Evolutionary conservation across 1,140 invertebrate species (phyloP).

Genomic region (Heliconius melpomene): DNA sequence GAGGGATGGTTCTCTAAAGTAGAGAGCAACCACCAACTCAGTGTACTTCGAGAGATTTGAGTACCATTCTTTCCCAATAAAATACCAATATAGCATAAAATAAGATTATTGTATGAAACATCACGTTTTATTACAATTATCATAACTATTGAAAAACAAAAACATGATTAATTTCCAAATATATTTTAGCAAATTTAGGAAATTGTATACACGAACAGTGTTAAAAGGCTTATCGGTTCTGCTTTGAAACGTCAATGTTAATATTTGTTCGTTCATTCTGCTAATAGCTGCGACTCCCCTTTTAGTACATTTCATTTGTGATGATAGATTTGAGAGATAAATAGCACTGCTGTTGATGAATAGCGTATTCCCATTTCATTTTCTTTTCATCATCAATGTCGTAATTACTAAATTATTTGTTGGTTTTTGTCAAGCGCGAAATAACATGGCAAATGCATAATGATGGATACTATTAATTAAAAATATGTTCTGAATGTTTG

Average conservation of each 20-base stretch:
- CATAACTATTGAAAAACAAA: neutral
- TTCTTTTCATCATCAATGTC: constrained; percentile 5
- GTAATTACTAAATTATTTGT: constrained; percentile 16
- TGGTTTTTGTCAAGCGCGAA: neutral
- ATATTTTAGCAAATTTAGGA: constrained; percentile 13
- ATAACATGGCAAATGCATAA: constrained; percentile 48
- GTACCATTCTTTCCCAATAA: too few species aligned
- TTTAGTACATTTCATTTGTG: constrained; percentile 34
- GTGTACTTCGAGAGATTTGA: too few species aligned
- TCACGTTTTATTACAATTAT: neutral
- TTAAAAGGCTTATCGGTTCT: constrained; percentile 43
- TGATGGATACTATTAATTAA: neutral
- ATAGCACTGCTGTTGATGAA: constrained; percentile 21
- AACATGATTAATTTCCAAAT: neutral
- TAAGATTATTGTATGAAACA: too few species aligned
- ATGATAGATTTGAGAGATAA: constrained; percentile 26
- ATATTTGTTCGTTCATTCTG: constrained; percentile 42
- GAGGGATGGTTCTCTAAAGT: too few species aligned
- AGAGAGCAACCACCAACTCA: too few species aligned
- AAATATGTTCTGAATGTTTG: neutral
- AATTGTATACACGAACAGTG: constrained; percentile 23
- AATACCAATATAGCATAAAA: too few species aligned
- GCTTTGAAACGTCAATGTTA: constrained; percentile 40
- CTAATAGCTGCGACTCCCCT: constrained; percentile 36
- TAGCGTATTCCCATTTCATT: constrained; percentile 13